Percentiles rank a stretch among this genome's conserved stretches.
phyloP scores from a whole-genome alignment of 2,797 vertebrate species.

The Moxostoma hubbsi region DNA sequence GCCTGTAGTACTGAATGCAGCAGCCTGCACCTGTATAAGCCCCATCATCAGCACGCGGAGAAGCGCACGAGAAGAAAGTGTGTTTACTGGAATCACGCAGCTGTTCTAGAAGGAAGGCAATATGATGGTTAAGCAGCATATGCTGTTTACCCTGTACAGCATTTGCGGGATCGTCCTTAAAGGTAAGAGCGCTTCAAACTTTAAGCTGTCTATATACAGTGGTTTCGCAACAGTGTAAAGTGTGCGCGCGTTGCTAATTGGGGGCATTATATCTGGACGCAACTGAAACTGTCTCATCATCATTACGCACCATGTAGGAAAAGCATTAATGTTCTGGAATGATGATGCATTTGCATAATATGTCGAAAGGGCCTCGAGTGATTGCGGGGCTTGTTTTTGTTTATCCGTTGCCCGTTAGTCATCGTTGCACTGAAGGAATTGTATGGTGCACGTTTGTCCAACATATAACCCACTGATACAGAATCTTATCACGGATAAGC shows the following conservation, averaged over 20 bases:
- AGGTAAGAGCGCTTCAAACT: constrained; percentile 60
- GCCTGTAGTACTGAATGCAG: constrained; percentile 44
- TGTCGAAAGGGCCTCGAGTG: constrained; percentile 17
- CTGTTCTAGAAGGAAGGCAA: constrained; percentile 60
- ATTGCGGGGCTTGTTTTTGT: neutral
- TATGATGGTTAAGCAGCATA: constrained; percentile 65
- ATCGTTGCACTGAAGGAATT: constrained; percentile 24
- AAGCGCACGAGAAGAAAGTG: constrained; percentile 53
- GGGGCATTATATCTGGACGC: neutral
- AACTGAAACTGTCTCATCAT: constrained; percentile 20
- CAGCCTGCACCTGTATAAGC: constrained; percentile 63
- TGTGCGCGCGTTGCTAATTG: neutral
- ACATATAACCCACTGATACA: neutral
- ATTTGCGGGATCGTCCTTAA: constrained; percentile 67
- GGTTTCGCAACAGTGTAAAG: neutral
- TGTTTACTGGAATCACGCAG: constrained; percentile 48
- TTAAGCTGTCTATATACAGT: constrained; percentile 23
- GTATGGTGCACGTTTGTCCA: constrained; percentile 16
- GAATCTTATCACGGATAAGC: constrained; percentile 38
- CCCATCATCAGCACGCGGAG: constrained; percentile 46
- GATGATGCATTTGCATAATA: constrained; percentile 15
- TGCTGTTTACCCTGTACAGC: constrained; percentile 66
- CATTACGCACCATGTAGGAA: constrained; percentile 7
- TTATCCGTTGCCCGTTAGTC: constrained; percentile 11
- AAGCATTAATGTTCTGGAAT: constrained; percentile 38